Evolutionary conservation across 2,113 vertebrate species (phyloP).

Genomic region (Nothocercus julius): DNA sequence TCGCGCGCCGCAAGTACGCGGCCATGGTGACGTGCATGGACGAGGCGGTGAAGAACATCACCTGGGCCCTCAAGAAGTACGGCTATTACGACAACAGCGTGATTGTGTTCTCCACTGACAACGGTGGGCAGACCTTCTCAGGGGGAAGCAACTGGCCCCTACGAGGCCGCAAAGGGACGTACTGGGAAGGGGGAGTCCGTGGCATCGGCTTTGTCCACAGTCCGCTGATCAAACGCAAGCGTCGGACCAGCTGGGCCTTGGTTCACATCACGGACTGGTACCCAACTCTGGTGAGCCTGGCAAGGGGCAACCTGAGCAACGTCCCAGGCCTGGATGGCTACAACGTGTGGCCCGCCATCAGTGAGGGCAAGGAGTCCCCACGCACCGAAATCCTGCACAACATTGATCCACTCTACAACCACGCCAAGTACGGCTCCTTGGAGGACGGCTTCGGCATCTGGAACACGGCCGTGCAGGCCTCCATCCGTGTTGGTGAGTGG

Average conservation of each 20-base stretch:
- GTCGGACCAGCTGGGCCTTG: conserved; percentile 86
- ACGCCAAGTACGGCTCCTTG: conserved; percentile 86
- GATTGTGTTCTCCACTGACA: conserved; percentile 94
- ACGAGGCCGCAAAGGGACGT: conserved; percentile 94
- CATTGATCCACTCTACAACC: conserved; percentile 94
- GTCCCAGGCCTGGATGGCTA: conserved; percentile 88
- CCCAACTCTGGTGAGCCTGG: conserved; percentile 90
- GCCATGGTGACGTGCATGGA: conserved; percentile 98
- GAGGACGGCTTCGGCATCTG: conserved; percentile 89
- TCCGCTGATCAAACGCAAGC: conserved; percentile 88
- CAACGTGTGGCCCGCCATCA: conserved; percentile 92
- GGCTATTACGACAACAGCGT: conserved; percentile 95
- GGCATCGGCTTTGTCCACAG: conserved; percentile 96
- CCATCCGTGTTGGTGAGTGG: conserved; percentile 92
- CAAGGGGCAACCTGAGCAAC: conserved; percentile 84
- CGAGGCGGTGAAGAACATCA: conserved; percentile 93
- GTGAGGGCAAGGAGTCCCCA: conserved; percentile 88
- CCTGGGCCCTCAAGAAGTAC: conserved; percentile 91
- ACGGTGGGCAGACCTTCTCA: conserved; percentile 93
- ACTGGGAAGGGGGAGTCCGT: conserved; percentile 95
- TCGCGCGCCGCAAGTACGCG: conserved; percentile 90
- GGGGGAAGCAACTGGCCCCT: conserved; percentile 98
- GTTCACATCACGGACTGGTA: conserved; percentile 99
- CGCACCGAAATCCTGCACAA: conserved; percentile 95
- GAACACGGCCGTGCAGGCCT: conserved; percentile 94